Evolutionary conservation across 2,113 vertebrate genomes (phyloP).

Genomic region (Pomatorhinus ruficollis): DNA sequence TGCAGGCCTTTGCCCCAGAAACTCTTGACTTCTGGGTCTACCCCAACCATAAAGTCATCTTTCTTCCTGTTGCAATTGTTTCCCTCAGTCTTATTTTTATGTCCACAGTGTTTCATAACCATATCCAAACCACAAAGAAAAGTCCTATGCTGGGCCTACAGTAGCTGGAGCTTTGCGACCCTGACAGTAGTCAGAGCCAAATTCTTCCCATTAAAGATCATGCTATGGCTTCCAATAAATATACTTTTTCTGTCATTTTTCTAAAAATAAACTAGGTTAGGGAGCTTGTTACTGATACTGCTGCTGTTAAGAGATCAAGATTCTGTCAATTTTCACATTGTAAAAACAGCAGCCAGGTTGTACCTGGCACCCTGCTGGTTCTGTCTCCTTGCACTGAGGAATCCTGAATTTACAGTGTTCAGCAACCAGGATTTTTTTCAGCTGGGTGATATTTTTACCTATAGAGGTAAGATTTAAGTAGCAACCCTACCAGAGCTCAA

Average conservation of each 20-base stretch:
- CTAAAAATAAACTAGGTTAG: neutral
- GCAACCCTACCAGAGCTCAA: neutral
- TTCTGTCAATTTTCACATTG: neutral
- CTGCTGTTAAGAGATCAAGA: neutral
- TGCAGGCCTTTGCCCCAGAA: neutral
- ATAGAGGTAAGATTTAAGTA: neutral
- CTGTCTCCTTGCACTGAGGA: neutral
- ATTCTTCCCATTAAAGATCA: neutral
- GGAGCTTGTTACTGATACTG: neutral
- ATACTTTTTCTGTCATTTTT: neutral
- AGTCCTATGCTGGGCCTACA: neutral
- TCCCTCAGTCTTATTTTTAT: neutral
- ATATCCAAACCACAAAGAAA: neutral
- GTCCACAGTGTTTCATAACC: neutral
- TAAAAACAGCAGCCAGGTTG: neutral
- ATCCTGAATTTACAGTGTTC: neutral
- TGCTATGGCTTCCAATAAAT: neutral
- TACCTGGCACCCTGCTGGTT: neutral
- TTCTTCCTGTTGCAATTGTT: neutral
- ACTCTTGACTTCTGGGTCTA: neutral
- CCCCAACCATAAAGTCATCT: neutral
- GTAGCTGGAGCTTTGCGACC: neutral
- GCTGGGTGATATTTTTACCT: neutral
- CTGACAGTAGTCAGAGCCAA: neutral
- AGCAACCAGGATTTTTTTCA: neutral